Evolutionary conservation across 2,888 invertebrate species (phyloP).

Genomic region (Ectemnius lituratus): DNA sequence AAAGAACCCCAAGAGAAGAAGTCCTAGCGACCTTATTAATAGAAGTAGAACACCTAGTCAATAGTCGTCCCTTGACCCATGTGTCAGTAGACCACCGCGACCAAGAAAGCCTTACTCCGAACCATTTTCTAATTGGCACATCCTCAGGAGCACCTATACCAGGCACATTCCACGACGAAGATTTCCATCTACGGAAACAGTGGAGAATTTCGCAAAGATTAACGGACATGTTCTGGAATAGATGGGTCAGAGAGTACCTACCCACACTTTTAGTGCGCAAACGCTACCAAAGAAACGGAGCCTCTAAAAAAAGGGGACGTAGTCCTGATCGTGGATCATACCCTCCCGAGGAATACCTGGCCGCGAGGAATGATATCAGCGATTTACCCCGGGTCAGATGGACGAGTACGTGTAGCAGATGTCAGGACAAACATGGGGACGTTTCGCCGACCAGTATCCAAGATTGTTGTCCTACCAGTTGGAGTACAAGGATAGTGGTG

Average conservation of each 20-base stretch:
- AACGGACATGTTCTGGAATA: conserved; percentile 1
- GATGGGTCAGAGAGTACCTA: neutral
- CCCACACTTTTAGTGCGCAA: neutral
- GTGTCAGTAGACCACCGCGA: neutral
- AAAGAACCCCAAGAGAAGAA: neutral
- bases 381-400: neutral
- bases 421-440: neutral
- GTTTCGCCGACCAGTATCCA: neutral
- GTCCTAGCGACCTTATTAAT: neutral
- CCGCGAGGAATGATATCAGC: neutral
- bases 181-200: neutral
- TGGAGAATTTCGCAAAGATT: neutral
- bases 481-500: too few relatives aligned
- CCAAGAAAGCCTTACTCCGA: neutral
- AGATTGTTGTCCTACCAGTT: neutral
- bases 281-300: neutral
- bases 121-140: conserved; percentile 7
- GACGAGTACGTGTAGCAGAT: neutral
- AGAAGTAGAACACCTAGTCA: neutral
- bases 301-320: neutral
- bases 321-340: neutral
- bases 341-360: conserved; percentile 5
- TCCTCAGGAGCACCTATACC: neutral
- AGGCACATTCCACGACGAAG: neutral
- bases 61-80: neutral